These are phyloP conservation scores for Mechanitis messenoides DNA, from an alignment of 2,888 invertebrate genomes.

Conservation along the genomic window DNA sequence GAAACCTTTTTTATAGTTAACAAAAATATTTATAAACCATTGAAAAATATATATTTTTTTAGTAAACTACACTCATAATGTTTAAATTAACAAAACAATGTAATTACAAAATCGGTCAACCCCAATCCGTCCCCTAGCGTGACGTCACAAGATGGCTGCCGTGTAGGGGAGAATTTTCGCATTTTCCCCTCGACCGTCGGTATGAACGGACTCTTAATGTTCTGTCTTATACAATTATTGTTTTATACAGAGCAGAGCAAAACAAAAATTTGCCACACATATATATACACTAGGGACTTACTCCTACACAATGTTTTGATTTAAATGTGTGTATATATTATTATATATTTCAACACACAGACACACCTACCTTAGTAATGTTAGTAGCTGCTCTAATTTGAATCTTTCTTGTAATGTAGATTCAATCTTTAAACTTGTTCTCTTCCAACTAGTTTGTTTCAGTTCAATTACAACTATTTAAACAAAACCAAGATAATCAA, in stretches of 20 bases:
- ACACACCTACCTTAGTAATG: slow-evolving; percentile 1
- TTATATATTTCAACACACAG: too few species aligned
- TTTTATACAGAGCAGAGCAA: background rate
- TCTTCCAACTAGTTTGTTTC: background rate
- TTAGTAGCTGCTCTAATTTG: background rate
- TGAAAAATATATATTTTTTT: too few species aligned
- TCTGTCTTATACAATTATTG: background rate
- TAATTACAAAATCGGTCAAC: slow-evolving; percentile 5
- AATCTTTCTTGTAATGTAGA: background rate
- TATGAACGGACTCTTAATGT: slow-evolving; percentile 37
- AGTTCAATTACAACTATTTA: background rate
- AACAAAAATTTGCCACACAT: too few species aligned
- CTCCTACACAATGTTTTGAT: too few species aligned
- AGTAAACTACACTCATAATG: too few species aligned
- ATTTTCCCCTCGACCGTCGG: slow-evolving; percentile 62
- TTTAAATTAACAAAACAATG: slow-evolving; percentile 1
- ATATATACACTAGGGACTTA: too few species aligned
- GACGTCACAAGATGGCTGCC: slow-evolving; percentile 74
- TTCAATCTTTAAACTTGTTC: slow-evolving; percentile 10
- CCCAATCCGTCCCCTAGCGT: slow-evolving; percentile 57
- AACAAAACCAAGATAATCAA: too few species aligned
- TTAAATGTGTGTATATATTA: too few species aligned
- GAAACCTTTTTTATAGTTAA: too few species aligned
- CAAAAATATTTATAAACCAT: too few species aligned
- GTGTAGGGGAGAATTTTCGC: slow-evolving; percentile 65